These are phyloP conservation scores for Pseudopleuronectes americanus DNA, from an alignment of 2,797 vertebrate species.

Conservation along the genomic window DNA sequence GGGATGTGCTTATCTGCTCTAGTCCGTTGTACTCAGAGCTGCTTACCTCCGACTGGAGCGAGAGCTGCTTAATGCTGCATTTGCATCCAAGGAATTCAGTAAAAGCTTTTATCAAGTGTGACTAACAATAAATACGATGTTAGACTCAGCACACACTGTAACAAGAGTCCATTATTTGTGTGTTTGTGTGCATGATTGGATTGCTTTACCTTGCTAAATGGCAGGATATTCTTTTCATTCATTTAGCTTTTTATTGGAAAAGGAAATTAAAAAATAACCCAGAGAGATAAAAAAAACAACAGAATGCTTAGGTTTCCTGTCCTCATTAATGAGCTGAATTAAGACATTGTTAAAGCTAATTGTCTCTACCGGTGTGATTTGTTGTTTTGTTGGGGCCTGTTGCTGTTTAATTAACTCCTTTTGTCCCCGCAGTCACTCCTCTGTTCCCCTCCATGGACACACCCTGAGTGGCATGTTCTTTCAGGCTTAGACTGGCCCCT, in stretches of 20 bases:
- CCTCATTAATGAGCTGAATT: slow-evolving; percentile 20
- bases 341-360: background rate
- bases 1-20: slow-evolving; percentile 42
- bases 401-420: slow-evolving; percentile 39
- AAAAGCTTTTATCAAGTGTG: slow-evolving; percentile 17
- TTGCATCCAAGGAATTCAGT: slow-evolving; percentile 23
- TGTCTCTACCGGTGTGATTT: background rate
- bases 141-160: slow-evolving; percentile 1
- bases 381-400: background rate
- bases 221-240: background rate
- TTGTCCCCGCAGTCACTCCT: slow-evolving; percentile 4
- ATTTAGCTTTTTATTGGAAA: background rate
- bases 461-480: slow-evolving; percentile 41
- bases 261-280: background rate
- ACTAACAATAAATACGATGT: slow-evolving; percentile 32
- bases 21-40: slow-evolving; percentile 31
- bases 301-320: slow-evolving; percentile 3
- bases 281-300: background rate
- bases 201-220: background rate
- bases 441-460: slow-evolving; percentile 14
- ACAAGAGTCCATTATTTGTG: background rate
- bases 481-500: slow-evolving; percentile 30
- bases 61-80: slow-evolving; percentile 33
- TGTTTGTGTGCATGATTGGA: background rate
- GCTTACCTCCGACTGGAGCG: slow-evolving; percentile 21